Conservation (phyloP, 2,888 invertebrate genomes). For the Dryocosmus kuriphilus region DNA sequence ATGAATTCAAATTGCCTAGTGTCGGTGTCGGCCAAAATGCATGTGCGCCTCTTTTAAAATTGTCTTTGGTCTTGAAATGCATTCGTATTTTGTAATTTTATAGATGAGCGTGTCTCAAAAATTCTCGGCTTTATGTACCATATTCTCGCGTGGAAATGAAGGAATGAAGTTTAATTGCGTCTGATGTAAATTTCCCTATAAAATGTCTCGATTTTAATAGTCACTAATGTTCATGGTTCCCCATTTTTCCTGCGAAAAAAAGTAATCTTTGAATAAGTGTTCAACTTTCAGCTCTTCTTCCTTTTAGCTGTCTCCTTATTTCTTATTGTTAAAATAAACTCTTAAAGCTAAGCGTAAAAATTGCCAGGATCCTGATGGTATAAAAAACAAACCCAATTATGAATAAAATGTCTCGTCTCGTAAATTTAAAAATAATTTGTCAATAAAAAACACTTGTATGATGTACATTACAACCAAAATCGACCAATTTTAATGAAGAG, state of each 20-base stretch:
- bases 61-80: conserved; percentile 4
- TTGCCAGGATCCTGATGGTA: neutral
- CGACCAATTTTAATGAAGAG: neutral
- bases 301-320: too few species aligned
- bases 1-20: conserved; percentile 34
- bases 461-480: too few species aligned
- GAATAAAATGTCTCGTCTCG: neutral
- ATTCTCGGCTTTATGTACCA: too few species aligned
- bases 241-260: too few species aligned
- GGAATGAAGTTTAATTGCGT: neutral
- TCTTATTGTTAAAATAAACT: too few species aligned
- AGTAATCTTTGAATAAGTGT: too few species aligned
- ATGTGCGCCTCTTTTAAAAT: conserved; percentile 3
- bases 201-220: neutral
- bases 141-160: too few species aligned
- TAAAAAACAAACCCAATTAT: too few species aligned
- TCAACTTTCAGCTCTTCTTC: too few species aligned
- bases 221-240: neutral
- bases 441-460: neutral
- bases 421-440: neutral
- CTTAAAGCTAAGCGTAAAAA: too few species aligned
- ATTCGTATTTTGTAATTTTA: neutral
- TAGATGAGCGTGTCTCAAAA: neutral
- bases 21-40: conserved; percentile 13
- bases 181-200: neutral